Evolutionary conservation across 2,797 vertebrate species (phyloP), one percentile per base, ranked within the genome.

Genomic region (Mus caroli): DNA sequence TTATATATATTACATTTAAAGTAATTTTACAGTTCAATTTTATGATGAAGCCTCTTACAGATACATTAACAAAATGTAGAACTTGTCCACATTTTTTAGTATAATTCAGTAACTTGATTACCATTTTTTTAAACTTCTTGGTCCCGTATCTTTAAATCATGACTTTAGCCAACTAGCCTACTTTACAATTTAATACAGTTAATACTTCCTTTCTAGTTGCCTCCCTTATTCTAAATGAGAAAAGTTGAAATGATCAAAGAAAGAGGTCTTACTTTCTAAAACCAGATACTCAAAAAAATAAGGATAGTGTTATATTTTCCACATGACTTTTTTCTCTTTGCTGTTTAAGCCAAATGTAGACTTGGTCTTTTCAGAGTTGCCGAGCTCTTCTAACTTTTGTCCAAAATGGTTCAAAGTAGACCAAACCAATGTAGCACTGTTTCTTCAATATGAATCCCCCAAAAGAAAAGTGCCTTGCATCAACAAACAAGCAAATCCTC

Each of bases 1-100:
- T 98, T 98, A 97, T 98, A 96, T 79, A 97, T 98, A 93, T 98
- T 96, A 76, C 97, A 97, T 98, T 20, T 97, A 75, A 8, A 93
- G 96, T 97, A 91, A 92, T 93, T 96, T 97, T 94, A 89, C 76
- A 76, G 34, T 97, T 97, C 62, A 94, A 0, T 96, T 97, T 97
- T 97, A 96, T 96, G 94, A 96, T 96, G 92, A 95, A 92, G 87
- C 92, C 94, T 96, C 97, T 97, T 97, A 97, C 79, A 94, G 92
- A 96, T 97, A 97, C 94, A 96, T 96, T 95, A 97, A 93, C 90
- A 97, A 96, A 95, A 94, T 94, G 92, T 82, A 94, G 83, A 84
- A 96, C 86, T 95, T 58, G 92, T 58, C 78, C 84, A 88, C 91
- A 75, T 97, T 96, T 96, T 94, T 95, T 78, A 94, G 82, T 95